Evolutionary conservation across 2,797 vertebrate species (phyloP).

Genomic region (Taeniopygia guttata): DNA sequence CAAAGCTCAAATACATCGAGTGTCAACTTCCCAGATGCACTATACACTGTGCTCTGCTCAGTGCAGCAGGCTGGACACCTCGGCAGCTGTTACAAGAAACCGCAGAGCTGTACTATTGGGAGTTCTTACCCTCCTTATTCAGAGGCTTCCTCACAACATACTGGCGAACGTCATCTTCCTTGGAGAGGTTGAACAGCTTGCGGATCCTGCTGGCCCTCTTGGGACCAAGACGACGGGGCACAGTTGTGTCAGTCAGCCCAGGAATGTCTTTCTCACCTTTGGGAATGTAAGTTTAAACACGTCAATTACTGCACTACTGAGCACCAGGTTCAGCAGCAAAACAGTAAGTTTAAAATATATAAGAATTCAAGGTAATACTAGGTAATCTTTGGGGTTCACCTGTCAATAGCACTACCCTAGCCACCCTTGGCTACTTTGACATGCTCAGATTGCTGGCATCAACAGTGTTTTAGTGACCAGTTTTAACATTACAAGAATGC

Average conservation of each 20-base stretch:
- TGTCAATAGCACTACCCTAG: fast-evolving
- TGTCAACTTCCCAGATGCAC: neutral
- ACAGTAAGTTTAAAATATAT: fast-evolving
- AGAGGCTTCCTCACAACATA: slow-evolving; percentile 96
- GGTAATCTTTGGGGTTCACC: neutral
- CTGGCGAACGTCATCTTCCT: slow-evolving; percentile 96
- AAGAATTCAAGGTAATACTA: neutral
- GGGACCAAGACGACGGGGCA: slow-evolving; percentile 93
- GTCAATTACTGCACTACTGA: neutral
- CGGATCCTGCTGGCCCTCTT: slow-evolving; percentile 98
- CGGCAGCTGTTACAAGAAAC: fast-evolving
- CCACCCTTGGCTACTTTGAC: too few species aligned
- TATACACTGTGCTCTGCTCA: neutral
- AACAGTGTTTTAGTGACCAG: neutral
- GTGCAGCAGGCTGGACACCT: neutral
- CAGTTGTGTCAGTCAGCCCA: slow-evolving; percentile 94
- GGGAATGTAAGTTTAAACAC: neutral
- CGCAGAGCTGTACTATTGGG: fast-evolving
- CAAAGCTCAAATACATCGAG: fast-evolving
- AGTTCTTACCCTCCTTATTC: slow-evolving; percentile 87
- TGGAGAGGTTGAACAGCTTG: slow-evolving; percentile 97
- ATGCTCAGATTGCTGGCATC: fast-evolving
- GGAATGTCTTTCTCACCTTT: slow-evolving; percentile 97
- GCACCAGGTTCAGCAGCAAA: neutral
- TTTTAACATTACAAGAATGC: neutral